Conservation (phyloP, 2,113 vertebrate genomes). For the Toxotes jaculatrix region DNA sequence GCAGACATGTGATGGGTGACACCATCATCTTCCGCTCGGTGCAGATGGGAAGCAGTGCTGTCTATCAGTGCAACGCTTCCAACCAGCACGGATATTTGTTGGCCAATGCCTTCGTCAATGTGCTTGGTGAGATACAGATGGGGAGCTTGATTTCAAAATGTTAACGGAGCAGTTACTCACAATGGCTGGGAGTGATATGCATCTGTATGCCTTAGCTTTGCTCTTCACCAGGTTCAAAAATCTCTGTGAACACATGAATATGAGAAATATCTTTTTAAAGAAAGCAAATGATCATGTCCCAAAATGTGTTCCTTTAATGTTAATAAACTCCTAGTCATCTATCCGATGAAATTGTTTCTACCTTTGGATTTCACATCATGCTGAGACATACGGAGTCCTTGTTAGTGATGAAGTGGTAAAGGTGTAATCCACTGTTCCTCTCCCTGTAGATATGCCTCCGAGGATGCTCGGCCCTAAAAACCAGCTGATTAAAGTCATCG, state of each 20-base stretch:
- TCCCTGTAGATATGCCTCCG: slow-evolving; percentile 88
- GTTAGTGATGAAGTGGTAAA: neutral
- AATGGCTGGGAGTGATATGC: neutral
- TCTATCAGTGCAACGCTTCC: slow-evolving; percentile 98
- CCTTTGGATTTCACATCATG: neutral
- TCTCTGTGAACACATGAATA: too few species aligned
- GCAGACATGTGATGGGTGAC: slow-evolving; percentile 89
- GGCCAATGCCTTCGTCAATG: slow-evolving; percentile 94
- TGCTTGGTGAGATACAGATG: slow-evolving; percentile 85
- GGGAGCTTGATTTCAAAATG: neutral
- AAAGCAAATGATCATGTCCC: too few species aligned
- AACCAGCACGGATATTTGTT: slow-evolving; percentile 96
- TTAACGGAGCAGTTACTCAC: neutral
- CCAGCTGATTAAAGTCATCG: slow-evolving; percentile 92
- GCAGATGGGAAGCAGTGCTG: slow-evolving; percentile 92
- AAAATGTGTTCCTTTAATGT: neutral
- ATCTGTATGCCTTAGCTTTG: neutral
- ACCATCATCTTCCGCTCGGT: slow-evolving; percentile 94
- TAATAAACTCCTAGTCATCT: neutral
- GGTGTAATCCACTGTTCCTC: neutral
- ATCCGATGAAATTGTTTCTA: neutral
- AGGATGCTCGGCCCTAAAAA: slow-evolving; percentile 91
- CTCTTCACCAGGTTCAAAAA: neutral
- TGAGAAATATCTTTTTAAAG: too few species aligned
- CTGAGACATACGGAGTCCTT: too few species aligned